phyloP scores from a whole-genome alignment of 2,113 vertebrate species.

The Lasiurus borealis region DNA sequence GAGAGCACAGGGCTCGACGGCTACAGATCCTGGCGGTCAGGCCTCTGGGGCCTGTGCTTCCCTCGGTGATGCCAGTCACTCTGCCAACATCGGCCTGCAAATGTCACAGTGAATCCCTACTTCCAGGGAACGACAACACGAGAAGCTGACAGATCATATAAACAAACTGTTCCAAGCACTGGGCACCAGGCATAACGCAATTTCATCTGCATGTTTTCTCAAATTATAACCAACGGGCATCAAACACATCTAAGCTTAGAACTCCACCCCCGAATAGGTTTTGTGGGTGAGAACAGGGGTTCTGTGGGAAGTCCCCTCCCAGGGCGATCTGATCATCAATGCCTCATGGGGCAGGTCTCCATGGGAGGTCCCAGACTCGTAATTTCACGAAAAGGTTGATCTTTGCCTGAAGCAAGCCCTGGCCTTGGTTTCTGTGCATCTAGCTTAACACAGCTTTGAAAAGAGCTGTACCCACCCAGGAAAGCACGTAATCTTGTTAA shows the following conservation, averaged over 20 bases:
- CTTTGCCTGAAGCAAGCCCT: not conserved
- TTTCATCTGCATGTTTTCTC: not conserved
- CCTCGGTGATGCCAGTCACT: not conserved
- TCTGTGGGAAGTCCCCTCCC: not conserved
- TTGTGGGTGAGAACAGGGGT: no score
- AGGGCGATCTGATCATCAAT: not conserved
- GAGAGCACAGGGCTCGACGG: rapidly evolving
- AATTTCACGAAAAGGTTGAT: not conserved
- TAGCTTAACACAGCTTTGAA: not conserved
- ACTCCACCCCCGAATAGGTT: not conserved
- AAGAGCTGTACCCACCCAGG: rapidly evolving
- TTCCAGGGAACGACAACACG: rapidly evolving
- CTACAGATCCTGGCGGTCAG: rapidly evolving
- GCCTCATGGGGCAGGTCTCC: not conserved
- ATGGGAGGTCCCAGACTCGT: not conserved
- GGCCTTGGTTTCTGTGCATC: not conserved
- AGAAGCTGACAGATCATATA: not conserved
- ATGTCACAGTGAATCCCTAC: not conserved
- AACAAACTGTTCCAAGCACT: not conserved
- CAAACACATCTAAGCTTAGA: not conserved
- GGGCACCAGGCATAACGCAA: rapidly evolving
- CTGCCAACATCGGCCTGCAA: not conserved
- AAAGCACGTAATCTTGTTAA: not conserved
- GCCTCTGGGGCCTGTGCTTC: rapidly evolving
- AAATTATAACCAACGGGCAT: rapidly evolving